Base-by-base conservation (phyloP, 2,888 invertebrate species). In the Dynastes tityus region DNA sequence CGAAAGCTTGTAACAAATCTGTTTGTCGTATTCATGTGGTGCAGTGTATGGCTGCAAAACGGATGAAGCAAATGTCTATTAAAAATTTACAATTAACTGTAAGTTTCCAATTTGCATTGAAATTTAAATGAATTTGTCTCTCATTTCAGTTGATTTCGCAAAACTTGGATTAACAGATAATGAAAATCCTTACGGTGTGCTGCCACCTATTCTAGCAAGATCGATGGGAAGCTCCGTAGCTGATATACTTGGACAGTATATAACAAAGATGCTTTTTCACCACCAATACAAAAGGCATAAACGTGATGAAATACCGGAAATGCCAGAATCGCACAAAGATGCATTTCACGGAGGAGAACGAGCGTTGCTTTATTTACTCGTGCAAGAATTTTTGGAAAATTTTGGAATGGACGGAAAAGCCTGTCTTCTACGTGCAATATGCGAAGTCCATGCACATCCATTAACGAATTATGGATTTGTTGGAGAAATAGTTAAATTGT, bases 151-250 rank as follows among this genome's bases (percentile, higher is more conserved):
- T 88, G 95, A 96, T 86, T 96, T 96, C 87, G 95, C 95, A 88
- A 95, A 95, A 87, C 89, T 96, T 82, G 96, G 96, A 13, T 87
- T 96, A 83, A 96, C 96, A n/a, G 96, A 96, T 86, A 96, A 96
- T 86, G 95, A 96, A 86, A 96, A 96, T 89, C 96, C 96, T 0
- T 94, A 95, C 85, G 96, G 96, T 16, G 94, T 93, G 64, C 88
- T 96, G 77, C 95, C 96, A 0, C 94, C 95, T 0, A 90, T 95
- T 3, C 91, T 96, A 82, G 94, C 94, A 0, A 90, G 95, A 80
- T 94, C 95, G 3, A 93, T 95, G 91, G 94, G 95, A 3, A 91
- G 93, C 82, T 91, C 93, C 8, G 95, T 95, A 0, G 94, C 94
- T 0, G 91, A 92, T 77, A 87, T 93, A 81, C 89, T 93, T 87